Conservation (phyloP, 2,888 invertebrate genomes). For the Hydrotaea cyrtoneurina region DNA sequence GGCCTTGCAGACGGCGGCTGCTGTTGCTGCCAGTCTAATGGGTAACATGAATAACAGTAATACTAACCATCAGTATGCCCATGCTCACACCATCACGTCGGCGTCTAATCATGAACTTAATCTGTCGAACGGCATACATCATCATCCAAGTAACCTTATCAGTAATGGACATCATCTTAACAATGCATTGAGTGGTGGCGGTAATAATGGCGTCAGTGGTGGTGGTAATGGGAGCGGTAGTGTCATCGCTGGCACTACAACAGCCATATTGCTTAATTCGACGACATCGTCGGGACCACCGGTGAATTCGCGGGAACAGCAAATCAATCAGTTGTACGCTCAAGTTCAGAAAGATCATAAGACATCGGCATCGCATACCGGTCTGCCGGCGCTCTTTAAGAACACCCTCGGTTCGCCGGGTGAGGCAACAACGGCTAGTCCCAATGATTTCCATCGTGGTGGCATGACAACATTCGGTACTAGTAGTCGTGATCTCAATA, state of each 20-base stretch:
- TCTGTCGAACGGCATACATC: slow-evolving; percentile 81
- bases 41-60: slow-evolving; percentile 45
- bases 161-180: slow-evolving; percentile 69
- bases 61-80: slow-evolving; percentile 58
- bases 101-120: slow-evolving; percentile 66
- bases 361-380: slow-evolving; percentile 73
- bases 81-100: slow-evolving; percentile 47
- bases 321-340: slow-evolving; percentile 81
- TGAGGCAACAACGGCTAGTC: slow-evolving; percentile 57
- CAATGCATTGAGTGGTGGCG: slow-evolving; percentile 33
- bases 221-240: slow-evolving; percentile 44
- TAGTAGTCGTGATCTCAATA: slow-evolving; percentile 79
- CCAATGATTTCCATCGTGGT: slow-evolving; percentile 78
- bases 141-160: slow-evolving; percentile 73
- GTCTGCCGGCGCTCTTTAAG: slow-evolving; percentile 79
- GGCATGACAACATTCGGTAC: slow-evolving; percentile 78
- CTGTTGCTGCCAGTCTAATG: slow-evolving; percentile 49
- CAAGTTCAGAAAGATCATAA: slow-evolving; percentile 83
- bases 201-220: slow-evolving; percentile 40
- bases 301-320: slow-evolving; percentile 77
- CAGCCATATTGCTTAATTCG: slow-evolving; percentile 77
- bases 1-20: slow-evolving; percentile 34
- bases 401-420: slow-evolving; percentile 74
- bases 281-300: slow-evolving; percentile 65
- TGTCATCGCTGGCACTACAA: slow-evolving; percentile 74